Conservation (phyloP, 2,888 invertebrate species). For the Dicranocentrus wangi region DNA sequence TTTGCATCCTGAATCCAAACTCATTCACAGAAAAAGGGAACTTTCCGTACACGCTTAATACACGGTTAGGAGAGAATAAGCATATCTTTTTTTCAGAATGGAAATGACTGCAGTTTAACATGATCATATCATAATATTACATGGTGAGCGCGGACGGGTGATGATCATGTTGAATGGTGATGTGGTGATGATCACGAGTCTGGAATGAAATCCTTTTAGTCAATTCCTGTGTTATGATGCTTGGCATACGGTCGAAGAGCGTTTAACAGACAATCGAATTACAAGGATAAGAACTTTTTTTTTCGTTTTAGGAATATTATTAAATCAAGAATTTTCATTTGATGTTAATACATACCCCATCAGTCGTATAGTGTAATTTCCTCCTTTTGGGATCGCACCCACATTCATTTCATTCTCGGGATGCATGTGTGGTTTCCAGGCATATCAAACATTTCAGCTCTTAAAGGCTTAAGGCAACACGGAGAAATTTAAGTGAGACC, state of each 20-base stretch:
- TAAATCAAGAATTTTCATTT: slow-evolving; percentile 8
- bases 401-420: not conserved
- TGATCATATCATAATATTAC: no score
- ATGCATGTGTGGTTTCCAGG: not conserved
- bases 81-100: no score
- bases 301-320: not conserved
- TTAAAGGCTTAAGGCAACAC: not conserved
- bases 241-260: slow-evolving; percentile 41
- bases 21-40: no score
- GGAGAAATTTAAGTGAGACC: not conserved
- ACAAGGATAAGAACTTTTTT: not conserved
- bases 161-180: no score
- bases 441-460: slow-evolving; percentile 22
- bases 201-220: not conserved
- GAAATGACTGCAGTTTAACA: no score
- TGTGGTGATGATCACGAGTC: not conserved
- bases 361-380: not conserved
- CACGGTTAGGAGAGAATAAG: no score
- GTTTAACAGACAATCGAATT: slow-evolving; percentile 7
- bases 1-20: no score
- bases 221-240: slow-evolving; percentile 26
- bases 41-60: no score
- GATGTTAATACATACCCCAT: not conserved
- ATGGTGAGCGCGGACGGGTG: no score
- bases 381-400: not conserved